phyloP scores from a whole-genome alignment of 1,140 invertebrate species.

The Tenebrio molitor region DNA sequence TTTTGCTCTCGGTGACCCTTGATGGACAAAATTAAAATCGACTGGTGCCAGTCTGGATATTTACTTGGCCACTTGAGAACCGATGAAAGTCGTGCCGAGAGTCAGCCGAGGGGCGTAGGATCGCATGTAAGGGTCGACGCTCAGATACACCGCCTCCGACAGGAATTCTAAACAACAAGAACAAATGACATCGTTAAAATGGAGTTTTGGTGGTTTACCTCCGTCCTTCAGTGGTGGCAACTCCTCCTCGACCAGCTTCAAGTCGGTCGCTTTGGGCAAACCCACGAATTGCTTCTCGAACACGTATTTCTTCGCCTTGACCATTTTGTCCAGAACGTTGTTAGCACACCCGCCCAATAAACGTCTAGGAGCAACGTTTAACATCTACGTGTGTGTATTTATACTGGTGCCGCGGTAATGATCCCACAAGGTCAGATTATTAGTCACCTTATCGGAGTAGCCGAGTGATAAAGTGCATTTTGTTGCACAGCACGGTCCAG shows the following conservation, averaged over 20 bases:
- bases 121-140: conserved; percentile 82
- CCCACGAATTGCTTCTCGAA: conserved; percentile 75
- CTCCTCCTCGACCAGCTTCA: conserved; percentile 75
- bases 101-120: conserved; percentile 68
- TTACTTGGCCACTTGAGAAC: conserved; percentile 74
- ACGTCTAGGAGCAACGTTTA: neutral
- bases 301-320: conserved; percentile 73
- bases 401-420: neutral
- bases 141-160: conserved; percentile 76
- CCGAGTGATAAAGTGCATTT: neutral
- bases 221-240: conserved; percentile 74
- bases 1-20: conserved; percentile 75
- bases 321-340: conserved; percentile 63
- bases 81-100: conserved; percentile 73
- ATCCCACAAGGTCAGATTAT: neutral
- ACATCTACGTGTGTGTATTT: conserved; percentile 7
- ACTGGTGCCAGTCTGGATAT: conserved; percentile 27
- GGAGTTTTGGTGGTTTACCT: conserved; percentile 59
- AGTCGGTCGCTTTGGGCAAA: conserved; percentile 74
- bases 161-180: conserved; percentile 69
- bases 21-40: conserved; percentile 31
- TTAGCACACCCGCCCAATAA: neutral
- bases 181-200: neutral
- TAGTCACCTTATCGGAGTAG: neutral
- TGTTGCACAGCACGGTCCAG: no score